Evolutionary conservation across 2,113 vertebrate genomes (phyloP), one percentile per base, ranked within the genome.

Genomic region (Numenius arquata): DNA sequence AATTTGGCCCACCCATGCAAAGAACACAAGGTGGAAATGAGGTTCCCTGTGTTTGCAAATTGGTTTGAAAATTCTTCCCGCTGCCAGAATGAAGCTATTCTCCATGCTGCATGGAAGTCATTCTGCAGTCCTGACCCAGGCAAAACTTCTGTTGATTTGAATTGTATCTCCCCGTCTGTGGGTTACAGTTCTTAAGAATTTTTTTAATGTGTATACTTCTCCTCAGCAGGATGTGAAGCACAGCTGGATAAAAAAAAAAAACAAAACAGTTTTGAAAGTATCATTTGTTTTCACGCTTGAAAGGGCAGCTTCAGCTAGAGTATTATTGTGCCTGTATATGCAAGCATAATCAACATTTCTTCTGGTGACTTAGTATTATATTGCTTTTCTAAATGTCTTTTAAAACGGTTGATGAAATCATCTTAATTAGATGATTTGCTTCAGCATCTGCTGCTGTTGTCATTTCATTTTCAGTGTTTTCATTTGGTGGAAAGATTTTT

Each of bases 381-480:
- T 48, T 89, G 79, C 72, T 74, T 88, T 95, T 95, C 77, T 7
- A 90, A 97, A 93, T 90, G 45, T 70, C 66, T 90, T 96, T 92
- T 92, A 66, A 93, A 96, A 87, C 0, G 5, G 56, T 87, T 93
- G 83, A 89, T 95, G 77, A 95, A 96, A 90, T 94, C 15, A 82
- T 92, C 86, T 79, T 96, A 94, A 94, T 93, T 94, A 96, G 86
- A 94, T 89, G 25, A 96, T 94, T 96, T 95, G 76, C 80, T 94
- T 93, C 89, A 90, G 85, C 92, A 96, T 95, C 76, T 97, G 95
- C 80, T 87, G 68, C 73, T 94, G 79, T 89, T 96, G 84, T 85
- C 40, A 76, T 95, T 95, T 89, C 15, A 36, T 89, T 94, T 95
- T 79, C 62, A 85, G 68, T 93, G 43, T 81, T 96, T 96, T 91